Percentiles rank a stretch among this genome's conserved stretches.
phyloP scores from a whole-genome alignment of 2,113 vertebrate genomes.

The Tenebrosternarchus preto region DNA sequence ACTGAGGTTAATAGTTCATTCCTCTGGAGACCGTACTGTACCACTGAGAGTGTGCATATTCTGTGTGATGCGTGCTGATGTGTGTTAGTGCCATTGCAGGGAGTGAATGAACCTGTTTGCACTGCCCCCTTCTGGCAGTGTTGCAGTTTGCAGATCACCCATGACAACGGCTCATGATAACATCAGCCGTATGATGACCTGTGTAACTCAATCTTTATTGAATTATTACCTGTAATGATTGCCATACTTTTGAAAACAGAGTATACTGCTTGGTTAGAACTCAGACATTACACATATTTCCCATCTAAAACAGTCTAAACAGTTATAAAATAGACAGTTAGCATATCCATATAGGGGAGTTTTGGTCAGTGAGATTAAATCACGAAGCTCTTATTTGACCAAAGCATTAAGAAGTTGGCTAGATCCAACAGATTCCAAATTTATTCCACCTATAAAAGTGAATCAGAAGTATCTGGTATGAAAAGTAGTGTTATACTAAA shows the following conservation, averaged over 20 bases:
- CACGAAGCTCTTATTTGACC: background rate
- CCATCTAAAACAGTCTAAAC: background rate
- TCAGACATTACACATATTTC: background rate
- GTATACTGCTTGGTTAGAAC: background rate
- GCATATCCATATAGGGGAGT: background rate
- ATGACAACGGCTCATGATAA: background rate
- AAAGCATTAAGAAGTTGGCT: background rate
- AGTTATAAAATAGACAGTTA: background rate
- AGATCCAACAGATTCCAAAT: background rate
- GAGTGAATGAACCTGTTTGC: constrained; percentile 10
- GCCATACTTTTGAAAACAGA: background rate
- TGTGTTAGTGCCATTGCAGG: constrained; percentile 25
- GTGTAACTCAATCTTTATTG: background rate
- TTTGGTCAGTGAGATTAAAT: constrained; percentile 5
- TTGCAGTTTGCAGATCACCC: constrained; percentile 15
- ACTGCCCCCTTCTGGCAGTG: constrained; percentile 43
- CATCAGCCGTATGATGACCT: background rate
- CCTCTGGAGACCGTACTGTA: constrained; percentile 25
- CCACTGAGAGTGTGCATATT: constrained; percentile 49
- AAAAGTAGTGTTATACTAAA: background rate
- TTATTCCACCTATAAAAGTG: background rate
- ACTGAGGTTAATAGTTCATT: background rate
- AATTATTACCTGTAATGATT: constrained; percentile 25
- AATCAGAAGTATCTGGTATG: background rate
- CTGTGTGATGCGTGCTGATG: constrained; percentile 48